phyloP scores from a whole-genome alignment of 1,140 invertebrate species.

The Pristionchus pacificus region DNA sequence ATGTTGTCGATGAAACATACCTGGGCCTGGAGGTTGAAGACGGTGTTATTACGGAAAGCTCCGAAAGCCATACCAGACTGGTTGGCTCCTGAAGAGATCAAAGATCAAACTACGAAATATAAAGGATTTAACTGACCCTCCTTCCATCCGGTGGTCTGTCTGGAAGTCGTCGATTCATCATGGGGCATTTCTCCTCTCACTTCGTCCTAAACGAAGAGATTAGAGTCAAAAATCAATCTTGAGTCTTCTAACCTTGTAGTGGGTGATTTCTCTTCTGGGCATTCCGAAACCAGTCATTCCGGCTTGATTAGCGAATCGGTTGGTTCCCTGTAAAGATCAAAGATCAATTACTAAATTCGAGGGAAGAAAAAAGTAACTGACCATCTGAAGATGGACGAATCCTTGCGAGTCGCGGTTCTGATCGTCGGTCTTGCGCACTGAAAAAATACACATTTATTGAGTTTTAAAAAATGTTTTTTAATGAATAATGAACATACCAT shows the following conservation, averaged over 20 bases:
- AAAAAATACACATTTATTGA: slow-evolving; percentile 16
- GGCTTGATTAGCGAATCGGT: slow-evolving; percentile 54
- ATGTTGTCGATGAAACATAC: neutral
- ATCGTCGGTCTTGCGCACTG: slow-evolving; percentile 53
- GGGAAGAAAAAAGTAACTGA: too few species aligned
- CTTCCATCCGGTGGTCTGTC: slow-evolving; percentile 55
- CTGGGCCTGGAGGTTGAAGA: slow-evolving; percentile 37
- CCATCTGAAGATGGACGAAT: slow-evolving; percentile 56
- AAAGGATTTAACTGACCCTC: slow-evolving; percentile 36
- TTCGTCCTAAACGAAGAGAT: slow-evolving; percentile 42
- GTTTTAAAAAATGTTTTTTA: neutral
- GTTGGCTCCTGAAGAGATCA: slow-evolving; percentile 36
- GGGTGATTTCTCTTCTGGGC: slow-evolving; percentile 56
- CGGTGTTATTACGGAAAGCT: slow-evolving; percentile 57
- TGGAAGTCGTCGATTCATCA: slow-evolving; percentile 49
- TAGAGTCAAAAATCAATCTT: neutral
- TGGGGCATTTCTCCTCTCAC: slow-evolving; percentile 57
- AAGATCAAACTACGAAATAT: slow-evolving; percentile 16
- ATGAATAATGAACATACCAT: slow-evolving; percentile 36
- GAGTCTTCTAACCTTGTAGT: slow-evolving; percentile 31
- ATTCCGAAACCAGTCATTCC: slow-evolving; percentile 58
- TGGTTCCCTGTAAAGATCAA: too few species aligned
- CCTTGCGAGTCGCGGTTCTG: slow-evolving; percentile 56
- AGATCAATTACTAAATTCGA: too few species aligned
- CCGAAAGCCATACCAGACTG: slow-evolving; percentile 57